Base-by-base conservation (phyloP, 2,113 vertebrate genomes). In the Ellobius talpinus region DNA sequence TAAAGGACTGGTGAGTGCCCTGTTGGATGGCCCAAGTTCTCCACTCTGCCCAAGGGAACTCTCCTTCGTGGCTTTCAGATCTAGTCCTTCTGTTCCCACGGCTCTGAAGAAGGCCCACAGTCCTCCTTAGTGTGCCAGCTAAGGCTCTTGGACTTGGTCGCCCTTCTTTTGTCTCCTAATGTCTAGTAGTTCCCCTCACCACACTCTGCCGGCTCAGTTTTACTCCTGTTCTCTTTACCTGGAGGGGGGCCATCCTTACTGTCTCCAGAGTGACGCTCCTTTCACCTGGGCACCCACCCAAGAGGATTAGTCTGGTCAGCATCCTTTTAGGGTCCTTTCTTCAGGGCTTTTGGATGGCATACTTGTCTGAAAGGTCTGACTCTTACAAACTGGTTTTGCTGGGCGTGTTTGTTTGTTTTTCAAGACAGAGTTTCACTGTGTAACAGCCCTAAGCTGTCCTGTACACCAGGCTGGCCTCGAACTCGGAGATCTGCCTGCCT, bases 231-330 rank as follows among this genome's bases (percentile, higher is more conserved):
- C 1, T n/a, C 13, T 39, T 8, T 89, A 7, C 26, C 47, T 39
- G 3, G n/a, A 9, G 10, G 2, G 0, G 0, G 17, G 16, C 70
- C 63, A 45, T 73, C 39, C n/a, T 61, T 55, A 17, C 11, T 42
- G 13, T 45, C 26, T 85, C 82, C 61, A 65, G 78, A 81, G 78
- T 17, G 21, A 31, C 0, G 0, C 52, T n/a, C 39, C 52, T 12
- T 31, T 3, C n/a, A 63, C 55, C 36, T 11, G 33, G 26, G 39
- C 16, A 0, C 31, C 17, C 39, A 39, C 12, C 6, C n/a, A 14
- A 36, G 79, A 82, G 52, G 24, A 58, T 26, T n/a, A 5, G 21
- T 61, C 36, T 61, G 23, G 21, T 39, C 36, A 55, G 39, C n/a
- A 82, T 23, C 36, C 79, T 61, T 79, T 39, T 14, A n/a, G 19